Evolutionary conservation across 2,113 vertebrate species (phyloP), one percentile per base, ranked within the genome.

Genomic region (Microcebus lehilahytsara): DNA sequence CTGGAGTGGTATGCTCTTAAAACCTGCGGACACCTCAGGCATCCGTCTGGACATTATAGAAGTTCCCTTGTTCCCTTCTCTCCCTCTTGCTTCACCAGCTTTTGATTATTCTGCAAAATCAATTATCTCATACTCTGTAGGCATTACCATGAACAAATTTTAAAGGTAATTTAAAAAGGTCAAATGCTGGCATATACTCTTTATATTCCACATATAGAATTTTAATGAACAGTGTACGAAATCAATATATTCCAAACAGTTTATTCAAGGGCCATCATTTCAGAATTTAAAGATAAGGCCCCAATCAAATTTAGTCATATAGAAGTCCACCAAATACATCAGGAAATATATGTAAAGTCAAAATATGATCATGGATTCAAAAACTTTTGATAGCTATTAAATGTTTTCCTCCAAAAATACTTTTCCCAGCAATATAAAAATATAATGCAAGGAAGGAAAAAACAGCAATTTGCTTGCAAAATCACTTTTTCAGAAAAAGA

Each of bases 391-490:
- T 64, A 95, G 64, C 51, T 95, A 37, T 69, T 97, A 37, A 89
- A 97, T 85, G 85, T 91, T 86, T 98, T 96, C 34, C 77, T 97
- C 42, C 97, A 98, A 74, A 95, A 53, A 92, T 89, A 98, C 91
- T 97, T 98, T 96, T 67, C 74, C 91, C 56, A 85, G 56, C 66
- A 98, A 58, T 6, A 60, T 64, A 97, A 98, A 98, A 98, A 96
- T 77, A 85, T 42, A 7, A 91, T 32, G 22, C 92, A 97, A 93
- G 71, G 62, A 6, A 96, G 62, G 92, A 93, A 97, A 97, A 97
- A 97, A 96, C 20, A 97, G 96, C 92, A 98, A 95, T 97, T 97
- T 97, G 91, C 92, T 98, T 94, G 97, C 75, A 98, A 98, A 98
- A 98, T 77, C 87, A 93, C 96, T 97, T 97, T 98, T 98, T 95